phyloP scores from a whole-genome alignment of 1,140 invertebrate genomes.

The Pseudomyrmex sp. region DNA sequence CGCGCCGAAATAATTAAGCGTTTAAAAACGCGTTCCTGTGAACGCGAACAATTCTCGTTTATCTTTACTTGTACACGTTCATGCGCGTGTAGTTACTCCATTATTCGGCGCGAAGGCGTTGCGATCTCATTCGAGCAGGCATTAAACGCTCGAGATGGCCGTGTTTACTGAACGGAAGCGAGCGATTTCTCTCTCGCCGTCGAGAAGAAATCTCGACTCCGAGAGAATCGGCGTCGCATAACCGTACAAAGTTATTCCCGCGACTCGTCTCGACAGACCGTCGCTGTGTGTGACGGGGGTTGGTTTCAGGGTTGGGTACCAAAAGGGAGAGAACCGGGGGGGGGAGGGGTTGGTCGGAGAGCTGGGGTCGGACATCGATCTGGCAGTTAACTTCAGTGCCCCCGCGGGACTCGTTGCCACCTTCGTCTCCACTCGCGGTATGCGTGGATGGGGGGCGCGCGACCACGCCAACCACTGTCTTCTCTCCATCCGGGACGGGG shows the following conservation, averaged over 20 bases:
- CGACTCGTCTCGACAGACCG: slow-evolving; percentile 34
- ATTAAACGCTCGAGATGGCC: not conserved
- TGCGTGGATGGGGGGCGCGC: slow-evolving; percentile 37
- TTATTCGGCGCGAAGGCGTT: not conserved
- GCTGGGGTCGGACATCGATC: slow-evolving; percentile 81
- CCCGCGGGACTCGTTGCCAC: slow-evolving; percentile 82
- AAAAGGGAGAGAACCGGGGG: not conserved
- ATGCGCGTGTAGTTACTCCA: not conserved
- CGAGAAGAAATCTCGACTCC: slow-evolving; percentile 18
- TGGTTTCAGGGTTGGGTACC: slow-evolving; percentile 38
- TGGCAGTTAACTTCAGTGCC: slow-evolving; percentile 82
- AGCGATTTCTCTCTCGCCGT: slow-evolving; percentile 19
- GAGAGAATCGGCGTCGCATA: slow-evolving; percentile 26
- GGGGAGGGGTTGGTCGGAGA: slow-evolving; percentile 60
- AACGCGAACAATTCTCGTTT: not conserved
- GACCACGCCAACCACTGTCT: not conserved
- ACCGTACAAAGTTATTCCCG: slow-evolving; percentile 54
- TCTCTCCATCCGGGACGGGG: slow-evolving; percentile 37
- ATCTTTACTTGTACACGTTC: not conserved
- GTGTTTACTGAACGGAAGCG: slow-evolving; percentile 36
- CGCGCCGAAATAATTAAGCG: no score
- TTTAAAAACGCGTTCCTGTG: no score
- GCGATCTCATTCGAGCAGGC: slow-evolving; percentile 12
- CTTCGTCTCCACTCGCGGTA: slow-evolving; percentile 59
- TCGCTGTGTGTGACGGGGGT: slow-evolving; percentile 46